These are phyloP conservation scores for Norana najaformis DNA, from an alignment of 2,888 invertebrate genomes.

Conservation along the genomic window DNA sequence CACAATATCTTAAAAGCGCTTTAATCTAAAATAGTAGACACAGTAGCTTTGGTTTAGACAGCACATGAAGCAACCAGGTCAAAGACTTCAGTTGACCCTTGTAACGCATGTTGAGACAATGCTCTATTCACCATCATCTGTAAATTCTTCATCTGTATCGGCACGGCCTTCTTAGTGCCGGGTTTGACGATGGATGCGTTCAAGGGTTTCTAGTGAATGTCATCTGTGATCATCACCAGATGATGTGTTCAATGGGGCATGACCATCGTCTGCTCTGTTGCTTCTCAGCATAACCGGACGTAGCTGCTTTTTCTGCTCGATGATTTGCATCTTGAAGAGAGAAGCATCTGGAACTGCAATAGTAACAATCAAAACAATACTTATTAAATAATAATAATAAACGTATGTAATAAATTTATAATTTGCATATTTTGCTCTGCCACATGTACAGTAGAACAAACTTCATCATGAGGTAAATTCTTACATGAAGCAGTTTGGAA, in stretches of 20 bases:
- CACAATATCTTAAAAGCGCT: too few species aligned
- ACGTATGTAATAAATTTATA: background rate
- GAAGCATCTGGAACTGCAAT: constrained; percentile 49
- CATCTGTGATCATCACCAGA: background rate
- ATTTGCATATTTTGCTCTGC: background rate
- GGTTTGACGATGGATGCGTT: constrained; percentile 35
- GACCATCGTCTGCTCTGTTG: background rate
- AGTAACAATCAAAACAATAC: background rate
- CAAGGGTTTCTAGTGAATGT: constrained; percentile 33
- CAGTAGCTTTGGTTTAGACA: background rate
- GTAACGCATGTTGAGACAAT: background rate
- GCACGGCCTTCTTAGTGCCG: constrained; percentile 28
- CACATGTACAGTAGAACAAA: background rate
- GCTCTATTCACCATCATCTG: constrained; percentile 21
- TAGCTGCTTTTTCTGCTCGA: constrained; percentile 55
- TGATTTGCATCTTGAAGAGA: constrained; percentile 53
- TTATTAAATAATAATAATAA: background rate
- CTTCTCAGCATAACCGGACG: constrained; percentile 38
- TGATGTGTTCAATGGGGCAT: background rate
- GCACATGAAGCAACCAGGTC: background rate
- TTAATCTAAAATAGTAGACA: too few species aligned
- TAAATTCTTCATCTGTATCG: constrained; percentile 28
- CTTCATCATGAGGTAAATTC: background rate
- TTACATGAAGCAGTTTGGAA: background rate
- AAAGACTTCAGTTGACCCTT: background rate